Conservation (phyloP, 2,888 invertebrate species). For the Acholoe squamosa region DNA sequence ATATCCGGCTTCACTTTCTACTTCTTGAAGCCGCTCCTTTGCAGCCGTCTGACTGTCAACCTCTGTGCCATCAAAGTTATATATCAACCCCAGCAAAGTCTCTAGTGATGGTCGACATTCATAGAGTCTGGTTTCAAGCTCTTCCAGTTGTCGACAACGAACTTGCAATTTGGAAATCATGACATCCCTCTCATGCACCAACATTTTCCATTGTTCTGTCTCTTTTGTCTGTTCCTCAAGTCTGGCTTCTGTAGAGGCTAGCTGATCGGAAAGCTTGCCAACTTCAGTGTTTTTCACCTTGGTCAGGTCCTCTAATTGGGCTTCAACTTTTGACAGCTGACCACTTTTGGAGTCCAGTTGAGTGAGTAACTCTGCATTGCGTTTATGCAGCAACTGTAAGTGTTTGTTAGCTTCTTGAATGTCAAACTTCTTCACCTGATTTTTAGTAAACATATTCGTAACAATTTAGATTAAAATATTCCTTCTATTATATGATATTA, state of each 20-base stretch:
- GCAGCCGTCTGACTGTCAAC: conserved; percentile 25
- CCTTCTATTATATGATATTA: not conserved
- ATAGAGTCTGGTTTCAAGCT: not conserved
- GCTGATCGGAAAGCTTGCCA: not conserved
- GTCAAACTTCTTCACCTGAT: conserved; percentile 68
- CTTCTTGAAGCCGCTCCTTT: not conserved
- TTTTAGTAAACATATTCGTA: conserved; percentile 69
- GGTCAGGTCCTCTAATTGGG: conserved; percentile 28
- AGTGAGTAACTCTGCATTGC: conserved; percentile 79
- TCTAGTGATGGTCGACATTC: conserved; percentile 50
- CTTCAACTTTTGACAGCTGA: conserved; percentile 54
- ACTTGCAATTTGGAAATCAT: conserved; percentile 40
- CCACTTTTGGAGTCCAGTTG: conserved; percentile 10
- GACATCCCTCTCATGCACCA: conserved; percentile 49
- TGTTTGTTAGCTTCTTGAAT: conserved; percentile 83
- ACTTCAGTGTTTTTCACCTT: conserved; percentile 17
- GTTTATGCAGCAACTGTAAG: conserved; percentile 78
- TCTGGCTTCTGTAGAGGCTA: not conserved
- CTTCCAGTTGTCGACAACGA: conserved; percentile 45
- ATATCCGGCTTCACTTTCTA: conserved; percentile 33
- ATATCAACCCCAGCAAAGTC: conserved; percentile 26
- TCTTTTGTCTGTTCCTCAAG: conserved; percentile 5
- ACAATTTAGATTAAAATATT: not conserved
- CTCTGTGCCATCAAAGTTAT: conserved; percentile 38
- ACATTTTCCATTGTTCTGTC: conserved; percentile 54